phyloP scores from a whole-genome alignment of 2,113 vertebrate genomes.

The Manacus vitellinus region DNA sequence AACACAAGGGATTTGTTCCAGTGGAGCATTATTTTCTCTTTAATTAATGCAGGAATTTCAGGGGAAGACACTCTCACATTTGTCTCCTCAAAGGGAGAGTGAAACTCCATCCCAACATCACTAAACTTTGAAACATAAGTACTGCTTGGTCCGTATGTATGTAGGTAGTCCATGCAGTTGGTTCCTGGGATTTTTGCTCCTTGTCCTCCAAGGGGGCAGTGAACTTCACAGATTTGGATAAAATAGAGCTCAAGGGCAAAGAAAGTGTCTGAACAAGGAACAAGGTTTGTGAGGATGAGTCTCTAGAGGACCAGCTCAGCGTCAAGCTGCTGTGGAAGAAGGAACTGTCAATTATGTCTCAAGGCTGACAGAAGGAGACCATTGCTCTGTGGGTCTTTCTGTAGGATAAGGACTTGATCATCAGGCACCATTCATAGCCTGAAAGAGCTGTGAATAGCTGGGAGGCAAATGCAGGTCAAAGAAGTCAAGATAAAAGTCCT shows the following conservation, averaged over 20 bases:
- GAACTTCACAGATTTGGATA: neutral
- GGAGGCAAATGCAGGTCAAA: neutral
- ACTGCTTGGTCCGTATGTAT: neutral
- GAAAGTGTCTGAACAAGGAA: neutral
- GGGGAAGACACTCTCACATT: neutral
- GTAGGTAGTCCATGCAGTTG: neutral
- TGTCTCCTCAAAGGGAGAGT: neutral
- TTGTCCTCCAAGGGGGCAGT: neutral
- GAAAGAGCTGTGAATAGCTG: neutral
- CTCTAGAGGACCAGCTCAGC: neutral
- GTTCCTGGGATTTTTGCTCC: neutral
- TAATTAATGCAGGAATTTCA: slow-evolving; percentile 1
- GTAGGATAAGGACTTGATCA: neutral
- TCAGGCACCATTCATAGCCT: neutral
- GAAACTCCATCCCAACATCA: neutral
- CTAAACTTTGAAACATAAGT: neutral
- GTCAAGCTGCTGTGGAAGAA: neutral
- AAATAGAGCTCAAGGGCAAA: neutral
- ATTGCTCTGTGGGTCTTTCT: neutral
- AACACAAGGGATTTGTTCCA: neutral
- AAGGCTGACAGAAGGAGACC: neutral
- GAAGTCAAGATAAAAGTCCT: neutral
- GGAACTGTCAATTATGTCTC: neutral
- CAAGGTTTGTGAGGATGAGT: neutral
- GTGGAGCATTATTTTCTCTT: neutral